Evolutionary conservation across 2,888 invertebrate genomes (phyloP).

Genomic region (Petrophora chlorosata): DNA sequence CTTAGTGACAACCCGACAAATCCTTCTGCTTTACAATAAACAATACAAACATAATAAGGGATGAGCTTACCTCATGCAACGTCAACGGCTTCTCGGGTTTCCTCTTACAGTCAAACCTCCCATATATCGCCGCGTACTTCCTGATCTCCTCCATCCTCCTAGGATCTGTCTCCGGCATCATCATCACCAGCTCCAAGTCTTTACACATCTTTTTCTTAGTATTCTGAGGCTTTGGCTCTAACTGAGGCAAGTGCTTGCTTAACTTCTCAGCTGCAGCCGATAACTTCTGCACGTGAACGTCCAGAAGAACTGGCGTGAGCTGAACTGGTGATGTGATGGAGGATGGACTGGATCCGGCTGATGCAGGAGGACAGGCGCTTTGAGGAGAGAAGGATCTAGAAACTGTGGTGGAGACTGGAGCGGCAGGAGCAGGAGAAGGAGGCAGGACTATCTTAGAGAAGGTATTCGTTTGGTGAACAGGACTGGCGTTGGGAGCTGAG

Average conservation of each 20-base stretch:
- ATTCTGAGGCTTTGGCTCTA: conserved; percentile 95
- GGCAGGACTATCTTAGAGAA: conserved; percentile 78
- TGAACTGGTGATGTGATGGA: conserved; percentile 86
- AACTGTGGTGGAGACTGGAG: conserved; percentile 68
- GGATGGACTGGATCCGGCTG: conserved; percentile 84
- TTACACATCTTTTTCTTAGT: conserved; percentile 96
- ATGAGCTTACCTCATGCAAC: conserved; percentile 91
- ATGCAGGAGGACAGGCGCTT: conserved; percentile 75
- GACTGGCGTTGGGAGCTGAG: conserved; percentile 73
- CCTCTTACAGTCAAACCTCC: conserved; percentile 98
- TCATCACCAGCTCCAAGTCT: conserved; percentile 95
- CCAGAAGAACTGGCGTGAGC: conserved; percentile 90
- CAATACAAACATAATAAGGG: background rate
- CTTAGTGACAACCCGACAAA: too few relatives aligned
- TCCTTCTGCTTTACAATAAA: too few relatives aligned
- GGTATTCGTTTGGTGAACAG: conserved; percentile 58
- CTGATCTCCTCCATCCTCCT: conserved; percentile 96
- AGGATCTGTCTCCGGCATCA: conserved; percentile 94
- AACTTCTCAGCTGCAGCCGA: conserved; percentile 93
- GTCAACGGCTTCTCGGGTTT: conserved; percentile 98
- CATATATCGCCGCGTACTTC: conserved; percentile 98
- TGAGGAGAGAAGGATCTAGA: conserved; percentile 74
- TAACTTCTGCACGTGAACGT: conserved; percentile 92
- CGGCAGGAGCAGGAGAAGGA: conserved; percentile 72
- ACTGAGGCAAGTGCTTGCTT: conserved; percentile 91